Conservation (phyloP, 2,888 invertebrate species). For the Ochlodes sylvanus region DNA sequence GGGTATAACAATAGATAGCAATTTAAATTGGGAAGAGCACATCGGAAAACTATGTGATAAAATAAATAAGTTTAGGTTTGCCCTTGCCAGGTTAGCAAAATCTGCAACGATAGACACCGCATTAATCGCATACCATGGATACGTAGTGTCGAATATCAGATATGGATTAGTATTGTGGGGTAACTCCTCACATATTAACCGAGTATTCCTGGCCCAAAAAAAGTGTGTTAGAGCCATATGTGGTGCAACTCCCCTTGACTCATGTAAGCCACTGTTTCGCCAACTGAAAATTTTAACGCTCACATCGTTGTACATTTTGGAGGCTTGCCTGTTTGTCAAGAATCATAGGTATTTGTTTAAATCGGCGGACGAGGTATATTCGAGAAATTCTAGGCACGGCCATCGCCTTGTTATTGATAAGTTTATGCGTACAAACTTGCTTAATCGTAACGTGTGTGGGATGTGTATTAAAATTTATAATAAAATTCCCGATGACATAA, state of each 20-base stretch:
- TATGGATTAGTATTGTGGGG: constrained; percentile 29
- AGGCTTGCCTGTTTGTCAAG: constrained; percentile 5
- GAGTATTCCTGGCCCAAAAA: constrained; percentile 15
- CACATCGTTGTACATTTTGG: constrained; percentile 7
- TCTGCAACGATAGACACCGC: neutral
- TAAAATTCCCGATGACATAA: neutral
- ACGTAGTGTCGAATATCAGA: constrained; percentile 6
- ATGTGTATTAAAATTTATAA: neutral
- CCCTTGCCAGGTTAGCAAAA: neutral
- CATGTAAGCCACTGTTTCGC: constrained; percentile 15
- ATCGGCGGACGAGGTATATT: neutral
- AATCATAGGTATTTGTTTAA: constrained; percentile 10
- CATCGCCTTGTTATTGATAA: neutral
- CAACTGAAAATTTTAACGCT: constrained; percentile 3
- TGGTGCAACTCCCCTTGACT: constrained; percentile 8
- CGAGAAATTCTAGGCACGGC: neutral
- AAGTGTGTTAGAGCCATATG: constrained; percentile 11
- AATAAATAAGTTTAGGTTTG: neutral
- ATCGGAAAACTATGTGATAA: constrained; percentile 7
- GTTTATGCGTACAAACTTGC: neutral
- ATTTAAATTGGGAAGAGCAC: constrained; percentile 3
- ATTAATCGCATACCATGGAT: constrained; percentile 18
- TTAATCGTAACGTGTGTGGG: neutral
- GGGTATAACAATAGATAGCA: neutral
- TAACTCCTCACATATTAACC: neutral